Evolutionary conservation across 2,797 vertebrate species (phyloP).

Genomic region (Falco rusticolus): DNA sequence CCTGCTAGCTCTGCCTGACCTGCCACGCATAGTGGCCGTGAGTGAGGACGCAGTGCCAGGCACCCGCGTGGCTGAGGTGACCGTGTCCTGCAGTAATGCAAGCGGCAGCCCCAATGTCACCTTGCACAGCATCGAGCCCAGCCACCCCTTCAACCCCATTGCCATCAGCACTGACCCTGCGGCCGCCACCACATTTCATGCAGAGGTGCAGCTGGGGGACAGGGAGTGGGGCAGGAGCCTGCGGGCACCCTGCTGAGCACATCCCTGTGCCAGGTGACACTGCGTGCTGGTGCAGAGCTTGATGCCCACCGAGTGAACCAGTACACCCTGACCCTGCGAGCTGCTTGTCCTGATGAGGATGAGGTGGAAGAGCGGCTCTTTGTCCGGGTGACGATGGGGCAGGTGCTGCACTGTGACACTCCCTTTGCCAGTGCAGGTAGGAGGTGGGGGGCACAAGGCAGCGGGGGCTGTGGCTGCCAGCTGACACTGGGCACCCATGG

Average conservation of each 20-base stretch:
- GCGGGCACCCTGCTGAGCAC: rapidly evolving
- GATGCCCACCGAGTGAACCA: slow-evolving; percentile 57
- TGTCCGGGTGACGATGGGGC: slow-evolving; percentile 24
- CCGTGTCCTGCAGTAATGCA: slow-evolving; percentile 50
- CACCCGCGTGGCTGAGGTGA: neutral
- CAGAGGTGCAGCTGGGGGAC: neutral
- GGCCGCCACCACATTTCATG: rapidly evolving
- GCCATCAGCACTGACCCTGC: neutral
- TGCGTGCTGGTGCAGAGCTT: slow-evolving; percentile 61
- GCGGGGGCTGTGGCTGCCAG: neutral
- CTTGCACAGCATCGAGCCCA: rapidly evolving
- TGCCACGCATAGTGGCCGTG: slow-evolving; percentile 59
- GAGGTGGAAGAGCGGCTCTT: slow-evolving; percentile 17
- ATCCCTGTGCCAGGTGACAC: slow-evolving; percentile 63
- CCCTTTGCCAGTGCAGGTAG: slow-evolving; percentile 69
- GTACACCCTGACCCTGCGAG: slow-evolving; percentile 63
- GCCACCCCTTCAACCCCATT: slow-evolving; percentile 10
- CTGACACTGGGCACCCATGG: neutral
- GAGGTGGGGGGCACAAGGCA: rapidly evolving
- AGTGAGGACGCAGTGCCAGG: slow-evolving; percentile 35
- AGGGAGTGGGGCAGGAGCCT: neutral
- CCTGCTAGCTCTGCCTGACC: slow-evolving; percentile 16
- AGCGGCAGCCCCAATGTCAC: slow-evolving; percentile 19
- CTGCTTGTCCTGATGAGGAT: neutral
- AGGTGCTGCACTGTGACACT: neutral